Base-by-base conservation (phyloP, 2,797 vertebrate species). In the Diglossa cyanea region DNA sequence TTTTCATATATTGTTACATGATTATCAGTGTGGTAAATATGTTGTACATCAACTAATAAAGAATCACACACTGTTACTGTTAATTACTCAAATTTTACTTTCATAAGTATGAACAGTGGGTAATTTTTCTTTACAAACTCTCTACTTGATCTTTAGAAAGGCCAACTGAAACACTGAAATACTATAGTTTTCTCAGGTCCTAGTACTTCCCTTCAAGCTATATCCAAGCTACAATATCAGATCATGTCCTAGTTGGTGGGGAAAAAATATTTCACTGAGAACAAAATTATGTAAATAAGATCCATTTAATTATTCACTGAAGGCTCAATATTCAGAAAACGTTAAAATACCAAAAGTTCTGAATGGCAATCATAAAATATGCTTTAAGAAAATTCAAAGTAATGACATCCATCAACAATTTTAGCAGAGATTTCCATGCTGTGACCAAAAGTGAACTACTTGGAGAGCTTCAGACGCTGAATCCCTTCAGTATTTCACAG, bases 261-360 rank as follows among this genome's bases (percentile, higher is more conserved):
- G 9, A 11, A 66, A 68, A 75, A 88, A 25, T 9, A 65, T 11
- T 68, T 74, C 53, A 77, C 48, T 3, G 7, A 88, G 30, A 94
- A 67, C 13, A 82, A 17, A 74, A 10, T 82, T 28, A 63, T 70
- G 61, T 39, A 93, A 90, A 79, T 66, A 83, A 53, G n/a, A 23
- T 88, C 79, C 13, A 92, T 95, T 90, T 94, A 94, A 95, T 96
- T 48, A 86, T 37, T 82, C n/a, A 76, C 28, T 42, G 67, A 84
- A 86, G n/a, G 53, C 40, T 90, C 37, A 71, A 82, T 30, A 82
- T 42, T 81, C 79, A 95, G 40, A 86, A 92, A 87, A 85, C 30
- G 81, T 35, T 71, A 85, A 84, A 87, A 74, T 79, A 61, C 30
- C n/a, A 65, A 42, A 66, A 42, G 31, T 82, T 44, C 53, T 71